phyloP scores from a whole-genome alignment of 2,888 invertebrate genomes.

The Andricus curvator region DNA sequence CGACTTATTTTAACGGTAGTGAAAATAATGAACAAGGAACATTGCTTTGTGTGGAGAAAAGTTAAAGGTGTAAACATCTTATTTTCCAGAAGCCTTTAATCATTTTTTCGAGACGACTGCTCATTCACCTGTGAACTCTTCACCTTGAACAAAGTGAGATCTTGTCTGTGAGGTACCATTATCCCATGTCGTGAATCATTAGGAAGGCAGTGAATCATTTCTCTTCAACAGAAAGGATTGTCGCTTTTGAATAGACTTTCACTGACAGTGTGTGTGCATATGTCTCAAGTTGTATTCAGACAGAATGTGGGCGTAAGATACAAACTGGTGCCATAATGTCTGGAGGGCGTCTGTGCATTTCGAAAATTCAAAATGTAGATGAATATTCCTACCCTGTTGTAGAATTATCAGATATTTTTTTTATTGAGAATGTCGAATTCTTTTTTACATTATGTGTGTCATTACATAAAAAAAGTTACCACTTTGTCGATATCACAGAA shows the following conservation, averaged over 20 bases:
- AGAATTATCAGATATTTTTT: no score
- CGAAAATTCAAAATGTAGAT: background rate
- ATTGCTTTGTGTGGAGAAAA: background rate
- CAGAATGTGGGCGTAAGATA: conserved; percentile 27
- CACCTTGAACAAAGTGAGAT: conserved; percentile 22
- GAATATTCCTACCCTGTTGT: background rate
- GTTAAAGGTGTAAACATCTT: conserved; percentile 1
- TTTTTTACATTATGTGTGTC: no score
- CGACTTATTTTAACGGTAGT: no score
- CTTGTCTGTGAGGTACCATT: conserved; percentile 3
- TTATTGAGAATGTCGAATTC: no score
- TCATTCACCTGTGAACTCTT: conserved; percentile 19
- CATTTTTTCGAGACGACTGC: background rate
- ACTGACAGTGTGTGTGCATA: conserved; percentile 34
- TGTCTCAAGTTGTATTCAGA: conserved; percentile 18
- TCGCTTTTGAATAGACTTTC: conserved; percentile 26
- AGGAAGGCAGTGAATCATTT: conserved; percentile 53
- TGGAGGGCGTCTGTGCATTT: background rate
- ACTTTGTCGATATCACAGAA: no score
- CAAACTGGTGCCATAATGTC: conserved; percentile 1
- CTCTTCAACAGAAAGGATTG: conserved; percentile 31
- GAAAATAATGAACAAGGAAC: background rate
- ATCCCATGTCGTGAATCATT: conserved; percentile 55
- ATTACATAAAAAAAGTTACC: no score
- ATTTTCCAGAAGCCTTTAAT: conserved; percentile 1